Base-by-base conservation (phyloP, 92 coral and sea anemone species). In the Porites lobata region DNA sequence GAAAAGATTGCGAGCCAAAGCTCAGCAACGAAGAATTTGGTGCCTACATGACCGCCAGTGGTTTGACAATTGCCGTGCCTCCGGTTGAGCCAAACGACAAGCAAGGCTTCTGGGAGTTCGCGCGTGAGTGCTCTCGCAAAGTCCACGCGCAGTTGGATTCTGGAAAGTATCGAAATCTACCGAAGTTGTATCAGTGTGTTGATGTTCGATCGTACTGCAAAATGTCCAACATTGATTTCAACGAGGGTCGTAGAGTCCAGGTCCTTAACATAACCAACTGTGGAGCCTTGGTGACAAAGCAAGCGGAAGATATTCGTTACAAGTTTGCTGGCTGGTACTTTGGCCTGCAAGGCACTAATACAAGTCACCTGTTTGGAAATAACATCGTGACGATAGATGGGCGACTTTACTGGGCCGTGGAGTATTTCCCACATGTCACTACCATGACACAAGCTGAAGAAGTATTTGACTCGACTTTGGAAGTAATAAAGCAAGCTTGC, bases 1-100 rank as follows among this genome's bases (percentile, higher is more conserved):
- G 79, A 2, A 54, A 75, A 75, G 65, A 75, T 22, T 75, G 79
- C 32, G 24, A 22, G 65, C 79, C 79, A 13, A 8, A 5, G 19
- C 14, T 53, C 9, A 47, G 12, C 21, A 75, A 32, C 12, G 79
- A 75, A n/a, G 79, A 75, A 52, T 75, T 75, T 20, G 79, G 79
- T 12, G 14, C 56, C 4, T 75, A 53, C 24, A 15, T 17, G 15
- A 19, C 65, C 13, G 54, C 56, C n/a, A 11, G 2, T 15, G 20
- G 43, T 4, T 63, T 75, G 19, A 29, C 20, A 75, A 75, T 75
- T 6, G 12, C 18, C 8, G 21, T 50, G 7, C 17, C 43, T 19
- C 17, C 22, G 54, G 6, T 3, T 0, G 17, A 14, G 10, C 11
- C 20, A 13, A 14, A 19, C 4, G 8, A n/a, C 8, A 19, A 8